Conservation (phyloP, 2,113 vertebrate genomes). For the Misgurnus anguillicaudatus region DNA sequence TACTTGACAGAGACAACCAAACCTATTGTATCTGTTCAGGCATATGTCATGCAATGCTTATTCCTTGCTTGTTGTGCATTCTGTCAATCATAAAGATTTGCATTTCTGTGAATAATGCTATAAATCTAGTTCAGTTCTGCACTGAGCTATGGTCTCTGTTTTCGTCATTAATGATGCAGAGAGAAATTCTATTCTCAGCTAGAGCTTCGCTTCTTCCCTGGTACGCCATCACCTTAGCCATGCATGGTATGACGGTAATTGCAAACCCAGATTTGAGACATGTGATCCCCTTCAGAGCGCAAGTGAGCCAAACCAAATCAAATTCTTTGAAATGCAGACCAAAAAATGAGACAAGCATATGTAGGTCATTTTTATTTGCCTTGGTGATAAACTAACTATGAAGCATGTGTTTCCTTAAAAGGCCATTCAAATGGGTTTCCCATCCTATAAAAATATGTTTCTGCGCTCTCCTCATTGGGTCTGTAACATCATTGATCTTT, state of each 20-base stretch:
- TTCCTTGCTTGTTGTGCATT: neutral
- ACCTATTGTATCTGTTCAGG: constrained; percentile 2
- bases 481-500: neutral
- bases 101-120: neutral
- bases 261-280: constrained; percentile 35
- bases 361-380: constrained; percentile 21
- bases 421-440: neutral
- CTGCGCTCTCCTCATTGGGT: neutral
- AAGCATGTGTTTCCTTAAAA: constrained; percentile 17
- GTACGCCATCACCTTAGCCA: constrained; percentile 26
- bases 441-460: neutral
- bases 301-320: constrained; percentile 17
- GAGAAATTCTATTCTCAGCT: constrained; percentile 13
- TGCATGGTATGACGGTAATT: constrained; percentile 41
- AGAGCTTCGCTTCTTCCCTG: neutral
- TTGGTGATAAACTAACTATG: constrained; percentile 23
- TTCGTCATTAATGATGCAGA: constrained; percentile 38
- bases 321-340: constrained; percentile 27
- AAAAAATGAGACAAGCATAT: constrained; percentile 1
- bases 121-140: constrained; percentile 1
- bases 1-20: neutral
- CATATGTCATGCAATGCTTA: constrained; percentile 14
- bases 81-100: constrained; percentile 8
- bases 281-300: neutral
- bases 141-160: constrained; percentile 30